A percentile compares a stretch with the other conserved stretches of the same genome.
Conservation (phyloP, 2,113 vertebrate species). For the Speoplatyrhinus poulsoni region DNA sequence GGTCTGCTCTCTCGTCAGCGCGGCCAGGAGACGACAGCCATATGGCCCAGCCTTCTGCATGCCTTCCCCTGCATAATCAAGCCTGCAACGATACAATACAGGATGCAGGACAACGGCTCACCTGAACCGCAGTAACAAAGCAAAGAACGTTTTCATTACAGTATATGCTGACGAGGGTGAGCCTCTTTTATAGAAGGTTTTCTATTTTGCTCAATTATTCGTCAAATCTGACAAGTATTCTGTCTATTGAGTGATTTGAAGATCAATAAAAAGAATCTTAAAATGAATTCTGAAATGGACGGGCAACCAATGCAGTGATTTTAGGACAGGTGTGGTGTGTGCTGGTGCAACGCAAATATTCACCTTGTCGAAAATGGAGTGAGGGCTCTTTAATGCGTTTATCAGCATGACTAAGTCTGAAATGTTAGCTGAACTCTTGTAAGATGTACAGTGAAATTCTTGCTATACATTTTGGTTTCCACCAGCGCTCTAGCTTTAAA, state of each 20-base stretch:
- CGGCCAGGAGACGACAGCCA: constrained; percentile 73
- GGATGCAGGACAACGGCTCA: constrained; percentile 35
- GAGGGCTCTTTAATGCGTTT: too few relatives aligned
- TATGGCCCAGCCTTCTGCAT: constrained; percentile 80
- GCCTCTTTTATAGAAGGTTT: background rate
- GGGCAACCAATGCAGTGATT: too few relatives aligned
- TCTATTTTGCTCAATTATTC: background rate
- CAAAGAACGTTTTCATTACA: background rate
- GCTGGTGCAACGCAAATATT: too few relatives aligned
- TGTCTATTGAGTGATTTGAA: too few relatives aligned
- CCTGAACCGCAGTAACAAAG: constrained; percentile 9
- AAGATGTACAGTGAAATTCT: too few relatives aligned
- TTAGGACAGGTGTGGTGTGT: background rate
- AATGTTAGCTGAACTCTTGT: too few relatives aligned
- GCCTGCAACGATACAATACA: constrained; percentile 23
- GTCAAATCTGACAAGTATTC: background rate
- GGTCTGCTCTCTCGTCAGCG: constrained; percentile 63
- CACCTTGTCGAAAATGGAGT: too few relatives aligned
- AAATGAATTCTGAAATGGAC: too few relatives aligned
- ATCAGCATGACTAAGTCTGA: too few relatives aligned
- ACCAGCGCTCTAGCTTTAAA: too few relatives aligned
- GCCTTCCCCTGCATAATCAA: constrained; percentile 73
- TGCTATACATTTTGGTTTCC: too few relatives aligned
- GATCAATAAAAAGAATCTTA: background rate
- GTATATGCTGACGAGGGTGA: background rate